Base-by-base conservation (phyloP, 2,888 invertebrate species). In the Pyrrhia umbra region DNA sequence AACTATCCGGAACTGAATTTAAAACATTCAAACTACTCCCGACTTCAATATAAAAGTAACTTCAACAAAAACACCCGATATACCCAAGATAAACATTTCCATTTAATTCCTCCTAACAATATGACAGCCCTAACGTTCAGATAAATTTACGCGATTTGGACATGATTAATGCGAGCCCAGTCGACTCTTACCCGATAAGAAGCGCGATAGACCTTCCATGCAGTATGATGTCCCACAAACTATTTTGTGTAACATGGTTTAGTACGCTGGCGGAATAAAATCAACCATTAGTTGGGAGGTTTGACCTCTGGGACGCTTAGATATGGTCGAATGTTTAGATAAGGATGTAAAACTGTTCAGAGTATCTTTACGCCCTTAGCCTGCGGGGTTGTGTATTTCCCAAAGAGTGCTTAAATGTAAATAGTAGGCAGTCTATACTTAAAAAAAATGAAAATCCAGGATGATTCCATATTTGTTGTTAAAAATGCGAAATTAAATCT, bases 81-180 rank as follows among this genome's bases (percentile, higher is more conserved):
- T 34, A 21, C 40, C 54, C 61, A 20, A 37, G 42, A 47, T 46
- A 61, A 55, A 63, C 56, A 67, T 64, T 50, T 43, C 59, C 64
- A 68, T 79, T 76, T 68, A 76, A 77, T 71, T 67, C 56, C 49
- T 43, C 45, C 63, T 46, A 63, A 58, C 49, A 75, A 64, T 71
- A 73, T 66, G 80, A 64, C 78, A 69, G 71, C 75, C 76, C 69
- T 75, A 61, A 65, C 67, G 67, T 46, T 47, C 55, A 80, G 83
- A 87, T 87, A 84, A 85, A 86, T 85, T 85, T 82, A 83, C 79
- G 81, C 81, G 84, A 85, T 86, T 85, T 75, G 77, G 79, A 78
- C 76, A 83, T 86, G 87, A 87, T 87, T 85, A 86, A 86, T 85
- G 85, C 59, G 51, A 37, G 59, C 40, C 58, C 64, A 58, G 64